Conservation (phyloP, 1,140 invertebrate species). For the Ceratina calcarata region DNA sequence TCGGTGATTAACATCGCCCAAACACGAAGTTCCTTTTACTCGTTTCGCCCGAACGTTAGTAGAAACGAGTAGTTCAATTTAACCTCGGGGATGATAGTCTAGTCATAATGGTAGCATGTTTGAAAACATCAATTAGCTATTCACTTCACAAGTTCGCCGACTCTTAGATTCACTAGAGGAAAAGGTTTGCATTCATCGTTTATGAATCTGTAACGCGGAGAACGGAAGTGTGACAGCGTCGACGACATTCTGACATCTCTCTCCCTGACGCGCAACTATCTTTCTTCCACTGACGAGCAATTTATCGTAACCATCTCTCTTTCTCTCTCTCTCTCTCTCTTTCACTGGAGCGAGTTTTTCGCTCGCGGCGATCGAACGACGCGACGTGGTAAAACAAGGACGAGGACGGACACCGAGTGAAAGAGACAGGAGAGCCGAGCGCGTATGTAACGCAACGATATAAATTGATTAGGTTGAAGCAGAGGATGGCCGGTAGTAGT, state of each 20-base stretch:
- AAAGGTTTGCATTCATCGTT: conserved; percentile 26
- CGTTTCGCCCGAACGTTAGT: too few species aligned
- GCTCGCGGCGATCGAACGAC: conserved; percentile 21
- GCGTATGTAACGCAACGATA: conserved; percentile 74
- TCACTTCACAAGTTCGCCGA: too few species aligned
- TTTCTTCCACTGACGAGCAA: conserved; percentile 51
- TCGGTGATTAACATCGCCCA: too few species aligned
- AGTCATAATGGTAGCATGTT: too few species aligned
- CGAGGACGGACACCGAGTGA: conserved; percentile 26
- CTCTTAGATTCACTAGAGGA: too few species aligned
- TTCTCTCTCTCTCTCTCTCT: not conserved
- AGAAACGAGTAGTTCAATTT: too few species aligned
- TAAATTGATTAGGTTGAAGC: conserved; percentile 79
- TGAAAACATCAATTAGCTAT: too few species aligned
- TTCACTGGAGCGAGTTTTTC: conserved; percentile 1
- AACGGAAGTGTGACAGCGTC: conserved; percentile 77
- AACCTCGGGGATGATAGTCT: not conserved
- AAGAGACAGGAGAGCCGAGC: conserved; percentile 53
- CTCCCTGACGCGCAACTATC: conserved; percentile 41
- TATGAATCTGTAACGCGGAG: conserved; percentile 78
- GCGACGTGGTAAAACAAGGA: not conserved
- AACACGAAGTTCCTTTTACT: too few species aligned
- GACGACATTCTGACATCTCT: conserved; percentile 63
- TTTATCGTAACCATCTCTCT: conserved; percentile 48
- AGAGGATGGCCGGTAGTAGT: conserved; percentile 58